These are phyloP conservation scores for Conus ventricosus DNA, from an alignment of 1,140 invertebrate genomes.

Conservation along the genomic window DNA sequence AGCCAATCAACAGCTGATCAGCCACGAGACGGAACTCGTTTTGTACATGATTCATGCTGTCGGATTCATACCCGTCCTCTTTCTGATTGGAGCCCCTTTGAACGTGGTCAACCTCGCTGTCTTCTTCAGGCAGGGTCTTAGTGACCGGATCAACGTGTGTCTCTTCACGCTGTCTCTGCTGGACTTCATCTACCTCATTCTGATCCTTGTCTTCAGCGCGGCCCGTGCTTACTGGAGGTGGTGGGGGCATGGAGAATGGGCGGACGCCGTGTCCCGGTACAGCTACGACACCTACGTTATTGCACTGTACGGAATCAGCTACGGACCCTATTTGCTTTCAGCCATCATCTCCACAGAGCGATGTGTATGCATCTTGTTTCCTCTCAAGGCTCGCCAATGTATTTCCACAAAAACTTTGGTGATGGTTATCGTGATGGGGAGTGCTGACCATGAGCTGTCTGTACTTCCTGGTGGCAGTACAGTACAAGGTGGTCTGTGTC, in stretches of 20 bases:
- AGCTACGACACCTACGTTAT: neutral
- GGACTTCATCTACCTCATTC: neutral
- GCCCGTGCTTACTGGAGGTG: neutral
- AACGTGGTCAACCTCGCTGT: neutral
- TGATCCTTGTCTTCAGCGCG: neutral
- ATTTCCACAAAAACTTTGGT: constrained; percentile 1
- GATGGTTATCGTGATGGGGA: neutral
- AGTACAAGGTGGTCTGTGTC: neutral
- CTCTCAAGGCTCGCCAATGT: neutral
- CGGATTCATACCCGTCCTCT: neutral
- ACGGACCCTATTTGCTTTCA: neutral
- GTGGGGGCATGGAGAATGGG: neutral
- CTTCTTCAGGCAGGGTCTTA: neutral
- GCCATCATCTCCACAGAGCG: constrained; percentile 7
- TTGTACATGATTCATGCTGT: neutral
- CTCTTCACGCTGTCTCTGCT: neutral
- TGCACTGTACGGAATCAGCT: neutral
- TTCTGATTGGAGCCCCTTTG: neutral
- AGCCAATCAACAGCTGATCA: neutral
- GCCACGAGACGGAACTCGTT: neutral
- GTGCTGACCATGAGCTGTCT: neutral
- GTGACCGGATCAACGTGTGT: neutral
- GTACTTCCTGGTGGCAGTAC: neutral
- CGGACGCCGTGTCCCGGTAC: neutral
- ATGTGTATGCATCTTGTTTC: neutral